phyloP scores from a whole-genome alignment of 2,888 invertebrate species.

The Tachina fera region DNA sequence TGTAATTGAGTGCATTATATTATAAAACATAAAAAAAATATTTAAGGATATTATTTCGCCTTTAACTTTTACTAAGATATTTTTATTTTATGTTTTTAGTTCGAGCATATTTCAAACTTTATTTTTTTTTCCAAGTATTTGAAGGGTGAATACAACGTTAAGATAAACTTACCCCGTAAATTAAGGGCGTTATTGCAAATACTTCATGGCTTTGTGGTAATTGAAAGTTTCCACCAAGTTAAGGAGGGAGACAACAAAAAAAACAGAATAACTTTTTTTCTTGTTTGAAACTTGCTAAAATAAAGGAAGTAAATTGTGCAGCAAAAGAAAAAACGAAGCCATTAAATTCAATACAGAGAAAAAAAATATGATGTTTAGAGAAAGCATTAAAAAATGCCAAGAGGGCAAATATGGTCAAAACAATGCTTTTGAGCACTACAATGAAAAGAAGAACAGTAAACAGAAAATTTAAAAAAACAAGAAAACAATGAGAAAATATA shows the following conservation, averaged over 20 bases:
- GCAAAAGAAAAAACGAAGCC: conserved; percentile 2
- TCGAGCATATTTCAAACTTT: conserved; percentile 41
- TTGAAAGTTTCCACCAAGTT: conserved; percentile 58
- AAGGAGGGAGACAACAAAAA: not conserved
- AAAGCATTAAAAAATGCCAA: conserved; percentile 34
- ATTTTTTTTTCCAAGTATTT: conserved; percentile 3
- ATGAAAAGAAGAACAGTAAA: conserved; percentile 12
- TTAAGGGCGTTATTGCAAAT: conserved; percentile 40
- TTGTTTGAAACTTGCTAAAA: conserved; percentile 30
- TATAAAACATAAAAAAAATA: conserved; percentile 30
- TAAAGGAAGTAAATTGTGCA: conserved; percentile 12
- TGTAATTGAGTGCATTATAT: conserved; percentile 52
- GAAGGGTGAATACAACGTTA: not conserved
- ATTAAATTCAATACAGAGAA: conserved; percentile 3
- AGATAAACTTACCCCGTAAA: conserved; percentile 17
- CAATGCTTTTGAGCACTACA: not conserved
- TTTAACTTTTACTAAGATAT: not conserved
- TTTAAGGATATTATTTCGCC: not conserved
- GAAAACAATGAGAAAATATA: not conserved
- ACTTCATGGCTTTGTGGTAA: conserved; percentile 53
- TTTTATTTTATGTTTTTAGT: not conserved
- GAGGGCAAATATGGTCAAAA: conserved; percentile 39
- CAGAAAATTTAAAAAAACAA: not conserved
- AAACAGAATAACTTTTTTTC: not conserved
- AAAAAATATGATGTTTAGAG: conserved; percentile 34